Conservation (phyloP, 2,113 vertebrate species). For the Embiotoca jacksoni region DNA sequence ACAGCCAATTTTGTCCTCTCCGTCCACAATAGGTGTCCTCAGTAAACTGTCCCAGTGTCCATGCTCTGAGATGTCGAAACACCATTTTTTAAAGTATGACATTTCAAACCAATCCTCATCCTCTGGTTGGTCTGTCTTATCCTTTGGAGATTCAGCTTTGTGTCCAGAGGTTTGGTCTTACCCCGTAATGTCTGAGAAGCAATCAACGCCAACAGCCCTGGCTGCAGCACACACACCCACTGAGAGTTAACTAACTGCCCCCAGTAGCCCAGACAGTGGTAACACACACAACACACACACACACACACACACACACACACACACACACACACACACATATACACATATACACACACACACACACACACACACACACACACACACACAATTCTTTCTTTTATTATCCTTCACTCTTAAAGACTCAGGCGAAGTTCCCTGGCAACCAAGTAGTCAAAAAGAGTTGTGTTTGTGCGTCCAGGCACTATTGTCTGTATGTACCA, state of each 20-base stretch:
- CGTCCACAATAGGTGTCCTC: slow-evolving; percentile 22
- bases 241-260: slow-evolving; percentile 68
- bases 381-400: slow-evolving; percentile 69
- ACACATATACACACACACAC: no score
- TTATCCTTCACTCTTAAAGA: slow-evolving; percentile 77
- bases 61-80: slow-evolving; percentile 15
- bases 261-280: slow-evolving; percentile 50
- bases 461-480: slow-evolving; percentile 71
- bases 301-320: no score
- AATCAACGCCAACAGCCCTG: slow-evolving; percentile 47
- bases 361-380: slow-evolving; percentile 43
- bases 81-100: slow-evolving; percentile 26
- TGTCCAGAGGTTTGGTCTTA: slow-evolving; percentile 52
- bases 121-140: slow-evolving; percentile 14
- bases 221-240: slow-evolving; percentile 44
- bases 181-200: slow-evolving; percentile 36
- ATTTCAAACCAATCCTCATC: slow-evolving; percentile 38
- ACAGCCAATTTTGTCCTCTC: slow-evolving; percentile 20
- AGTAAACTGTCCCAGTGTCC: neutral
- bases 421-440: slow-evolving; percentile 80
- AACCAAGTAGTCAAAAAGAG: slow-evolving; percentile 77
- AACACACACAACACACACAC: no score
- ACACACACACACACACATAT: no score
- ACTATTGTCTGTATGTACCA: slow-evolving; percentile 39
- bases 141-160: slow-evolving; percentile 39